phyloP scores from a whole-genome alignment of 2,797 vertebrate genomes.

The Enteromius paludinosus region DNA sequence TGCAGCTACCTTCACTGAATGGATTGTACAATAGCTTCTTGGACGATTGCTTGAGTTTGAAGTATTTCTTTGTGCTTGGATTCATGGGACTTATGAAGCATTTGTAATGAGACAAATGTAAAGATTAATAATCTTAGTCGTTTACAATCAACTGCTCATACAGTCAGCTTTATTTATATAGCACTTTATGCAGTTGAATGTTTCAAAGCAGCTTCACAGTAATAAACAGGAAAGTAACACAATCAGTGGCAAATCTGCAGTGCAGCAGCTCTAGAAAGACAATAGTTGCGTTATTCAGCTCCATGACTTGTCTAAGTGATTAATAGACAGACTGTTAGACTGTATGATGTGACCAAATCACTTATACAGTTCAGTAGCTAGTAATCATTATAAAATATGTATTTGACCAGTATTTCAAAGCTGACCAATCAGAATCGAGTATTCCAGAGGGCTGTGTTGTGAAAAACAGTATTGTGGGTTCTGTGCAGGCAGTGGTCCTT shows the following conservation, averaged over 20 bases:
- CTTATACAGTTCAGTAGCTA: background rate
- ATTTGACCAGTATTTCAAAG: background rate
- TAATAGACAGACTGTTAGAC: background rate
- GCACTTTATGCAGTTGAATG: background rate
- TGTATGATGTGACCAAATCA: background rate
- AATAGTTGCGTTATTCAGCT: background rate
- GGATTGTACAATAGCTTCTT: background rate
- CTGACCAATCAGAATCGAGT: background rate
- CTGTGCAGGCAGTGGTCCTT: conserved; percentile 73
- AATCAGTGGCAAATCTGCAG: background rate
- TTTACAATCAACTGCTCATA: background rate
- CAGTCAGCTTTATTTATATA: background rate
- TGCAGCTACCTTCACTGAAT: background rate
- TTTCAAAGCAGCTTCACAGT: background rate
- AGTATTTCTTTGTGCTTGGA: background rate
- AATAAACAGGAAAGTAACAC: background rate
- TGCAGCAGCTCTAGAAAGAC: background rate
- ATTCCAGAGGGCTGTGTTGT: background rate
- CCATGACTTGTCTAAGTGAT: no score
- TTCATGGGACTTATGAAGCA: background rate
- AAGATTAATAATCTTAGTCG: background rate
- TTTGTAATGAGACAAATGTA: background rate
- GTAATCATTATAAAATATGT: background rate
- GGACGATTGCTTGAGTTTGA: background rate
- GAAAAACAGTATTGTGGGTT: background rate